Evolutionary conservation across 2,113 vertebrate genomes (phyloP).

Genomic region (Scomber scombrus): DNA sequence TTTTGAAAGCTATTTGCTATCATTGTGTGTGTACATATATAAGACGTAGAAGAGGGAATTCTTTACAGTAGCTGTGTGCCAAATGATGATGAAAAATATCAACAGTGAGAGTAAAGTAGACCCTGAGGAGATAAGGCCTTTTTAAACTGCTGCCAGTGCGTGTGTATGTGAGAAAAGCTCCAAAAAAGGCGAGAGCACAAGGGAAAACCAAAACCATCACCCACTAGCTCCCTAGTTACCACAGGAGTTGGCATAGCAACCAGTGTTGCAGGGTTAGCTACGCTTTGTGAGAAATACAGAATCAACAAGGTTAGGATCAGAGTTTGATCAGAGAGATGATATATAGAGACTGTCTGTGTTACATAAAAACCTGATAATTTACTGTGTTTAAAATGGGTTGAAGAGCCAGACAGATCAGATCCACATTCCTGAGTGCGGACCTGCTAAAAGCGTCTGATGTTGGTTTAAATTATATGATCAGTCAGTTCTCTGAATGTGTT

Average conservation of each 20-base stretch:
- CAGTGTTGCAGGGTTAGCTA: slow-evolving; percentile 35
- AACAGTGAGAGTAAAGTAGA: neutral
- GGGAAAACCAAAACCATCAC: slow-evolving; percentile 32
- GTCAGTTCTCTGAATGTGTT: slow-evolving; percentile 12
- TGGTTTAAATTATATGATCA: neutral
- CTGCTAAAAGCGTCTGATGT: neutral
- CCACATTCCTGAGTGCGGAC: too few relatives aligned
- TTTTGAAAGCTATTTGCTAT: too few relatives aligned
- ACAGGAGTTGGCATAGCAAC: slow-evolving; percentile 66
- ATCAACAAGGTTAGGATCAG: slow-evolving; percentile 30
- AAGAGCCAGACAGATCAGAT: neutral
- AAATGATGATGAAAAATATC: slow-evolving; percentile 20
- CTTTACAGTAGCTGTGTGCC: neutral
- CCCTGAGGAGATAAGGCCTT: neutral
- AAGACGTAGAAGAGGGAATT: neutral
- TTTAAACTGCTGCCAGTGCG: neutral
- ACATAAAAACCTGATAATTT: slow-evolving; percentile 24
- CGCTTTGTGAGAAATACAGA: slow-evolving; percentile 41
- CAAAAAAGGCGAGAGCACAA: slow-evolving; percentile 24
- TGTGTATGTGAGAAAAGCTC: neutral
- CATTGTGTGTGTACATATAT: neutral
- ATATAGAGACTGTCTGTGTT: neutral
- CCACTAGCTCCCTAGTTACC: slow-evolving; percentile 60
- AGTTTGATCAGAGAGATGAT: neutral
- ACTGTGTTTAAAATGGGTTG: neutral